Conservation (phyloP, 2,888 invertebrate genomes). For the Leistus spinibarbis region DNA sequence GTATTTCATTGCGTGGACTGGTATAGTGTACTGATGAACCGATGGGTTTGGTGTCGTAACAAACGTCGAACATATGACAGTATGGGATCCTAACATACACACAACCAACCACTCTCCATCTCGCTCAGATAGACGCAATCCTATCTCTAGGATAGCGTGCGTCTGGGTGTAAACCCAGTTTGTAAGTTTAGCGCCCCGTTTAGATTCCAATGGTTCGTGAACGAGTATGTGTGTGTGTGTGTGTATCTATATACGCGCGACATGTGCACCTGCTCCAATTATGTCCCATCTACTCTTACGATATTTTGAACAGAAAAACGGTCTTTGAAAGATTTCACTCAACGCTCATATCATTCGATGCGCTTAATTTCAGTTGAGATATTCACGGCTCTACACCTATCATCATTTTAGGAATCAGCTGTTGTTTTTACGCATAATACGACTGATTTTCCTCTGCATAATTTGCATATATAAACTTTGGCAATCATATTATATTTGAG, state of each 20-base stretch:
- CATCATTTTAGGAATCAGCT: not conserved
- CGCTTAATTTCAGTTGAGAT: slow-evolving; percentile 27
- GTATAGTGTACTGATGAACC: slow-evolving; percentile 15
- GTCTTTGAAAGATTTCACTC: slow-evolving; percentile 18
- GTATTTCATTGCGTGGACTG: not conserved
- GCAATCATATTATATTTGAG: not conserved
- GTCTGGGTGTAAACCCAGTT: slow-evolving; percentile 20
- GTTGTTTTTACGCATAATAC: not conserved
- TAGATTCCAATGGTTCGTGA: slow-evolving; percentile 10
- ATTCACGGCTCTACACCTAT: slow-evolving; percentile 14
- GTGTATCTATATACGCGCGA: not conserved
- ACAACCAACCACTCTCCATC: slow-evolving; percentile 13
- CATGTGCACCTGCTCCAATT: slow-evolving; percentile 25
- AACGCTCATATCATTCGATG: slow-evolving; percentile 20
- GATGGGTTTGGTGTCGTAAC: slow-evolving; percentile 21
- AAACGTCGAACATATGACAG: slow-evolving; percentile 31
- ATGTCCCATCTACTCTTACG: not conserved
- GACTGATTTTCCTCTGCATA: not conserved
- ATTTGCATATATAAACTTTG: not conserved
- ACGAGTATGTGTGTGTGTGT: slow-evolving; percentile 1
- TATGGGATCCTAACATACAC: slow-evolving; percentile 23
- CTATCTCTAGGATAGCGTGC: not conserved
- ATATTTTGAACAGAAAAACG: slow-evolving; percentile 17
- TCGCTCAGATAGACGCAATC: not conserved
- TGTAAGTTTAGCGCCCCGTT: slow-evolving; percentile 7